Percentiles rank a stretch among this genome's conserved stretches.
phyloP scores from a whole-genome alignment of 2,113 vertebrate species.

The Pygoscelis adeliae region DNA sequence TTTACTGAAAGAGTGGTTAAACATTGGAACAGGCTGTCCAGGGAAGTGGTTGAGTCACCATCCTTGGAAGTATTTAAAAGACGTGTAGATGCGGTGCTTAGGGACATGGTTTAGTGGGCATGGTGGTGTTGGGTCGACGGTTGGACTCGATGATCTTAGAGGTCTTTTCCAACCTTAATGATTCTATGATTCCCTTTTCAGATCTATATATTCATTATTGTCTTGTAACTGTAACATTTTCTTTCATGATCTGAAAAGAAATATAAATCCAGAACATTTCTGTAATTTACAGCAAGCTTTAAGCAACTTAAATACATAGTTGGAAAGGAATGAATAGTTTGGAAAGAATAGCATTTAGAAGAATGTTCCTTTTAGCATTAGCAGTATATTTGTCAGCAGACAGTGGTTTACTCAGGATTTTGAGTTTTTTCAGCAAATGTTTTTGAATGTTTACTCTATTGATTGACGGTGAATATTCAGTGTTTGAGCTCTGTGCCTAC shows the following conservation, averaged over 20 bases:
- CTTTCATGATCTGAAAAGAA: neutral
- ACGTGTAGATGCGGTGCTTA: too few species aligned
- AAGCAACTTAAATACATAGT: neutral
- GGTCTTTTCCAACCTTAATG: too few species aligned
- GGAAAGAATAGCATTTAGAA: neutral
- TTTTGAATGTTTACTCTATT: conserved; percentile 9
- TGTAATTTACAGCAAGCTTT: neutral
- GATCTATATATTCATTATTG: neutral
- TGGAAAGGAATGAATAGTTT: neutral
- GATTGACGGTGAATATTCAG: neutral
- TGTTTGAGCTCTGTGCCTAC: neutral
- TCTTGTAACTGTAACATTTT: neutral
- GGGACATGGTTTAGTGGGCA: too few species aligned
- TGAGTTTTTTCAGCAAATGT: neutral
- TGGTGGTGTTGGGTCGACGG: too few species aligned
- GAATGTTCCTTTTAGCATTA: neutral
- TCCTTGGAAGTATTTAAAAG: too few species aligned
- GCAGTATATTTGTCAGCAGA: neutral
- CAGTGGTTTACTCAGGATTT: neutral
- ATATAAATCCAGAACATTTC: neutral
- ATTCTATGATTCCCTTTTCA: neutral
- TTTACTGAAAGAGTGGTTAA: too few species aligned
- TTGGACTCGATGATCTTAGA: too few species aligned
- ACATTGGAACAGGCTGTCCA: too few species aligned
- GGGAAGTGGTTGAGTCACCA: too few species aligned